Base-by-base conservation (phyloP, 1,140 invertebrate genomes). In the Lucilia cuprina region DNA sequence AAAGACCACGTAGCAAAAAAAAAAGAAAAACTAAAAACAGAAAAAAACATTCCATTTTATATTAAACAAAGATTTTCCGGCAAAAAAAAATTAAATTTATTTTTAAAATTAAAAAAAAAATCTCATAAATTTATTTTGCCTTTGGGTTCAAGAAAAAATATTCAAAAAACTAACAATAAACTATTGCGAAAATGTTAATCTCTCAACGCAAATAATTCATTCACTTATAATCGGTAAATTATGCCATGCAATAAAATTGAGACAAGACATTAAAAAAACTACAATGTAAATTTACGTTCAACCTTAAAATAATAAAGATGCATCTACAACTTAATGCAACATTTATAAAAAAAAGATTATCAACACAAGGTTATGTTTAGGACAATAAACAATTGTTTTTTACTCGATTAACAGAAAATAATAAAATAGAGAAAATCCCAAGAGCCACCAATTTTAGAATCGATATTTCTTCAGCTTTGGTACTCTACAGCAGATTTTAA, bases 311-410 rank as follows among this genome's bases (percentile, higher is more conserved):
- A 21, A 21, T 2, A 21, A 70, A 70, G 65, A 70, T 70, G 65
- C 9, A 10, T 70, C 65, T 19, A 41, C 55, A 60, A 60, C 41
- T 41, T 8, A 41, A 41, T 41, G 10, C 55, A 60, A 17, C 55
- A 60, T n/a, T 70, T 70, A 9, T 5, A 55, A 55, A n/a, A 49
- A 80, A 80, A 80, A 80, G 77, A 47, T 80, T 80, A 80, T 49
- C 41, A 21, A 80, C 77, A 19, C 77, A 80, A 80, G 77, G 77
- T 80, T 80, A 21, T 25, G n/a, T 70, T 70, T 70, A 21, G 65
- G 65, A 25, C 65, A 70, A 70, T 70, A 70, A 70, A 70, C 65
- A 21, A 70, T 65, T 65, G 8, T 65, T 65, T n/a, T 65, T 49
- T 1, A 30, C 25, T 30, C 3, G 25, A 30, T 2, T 30, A 30